Evolutionary conservation across 2,113 vertebrate species (phyloP), one percentile per base, ranked within the genome.

Genomic region (Cynopterus brachyotis): DNA sequence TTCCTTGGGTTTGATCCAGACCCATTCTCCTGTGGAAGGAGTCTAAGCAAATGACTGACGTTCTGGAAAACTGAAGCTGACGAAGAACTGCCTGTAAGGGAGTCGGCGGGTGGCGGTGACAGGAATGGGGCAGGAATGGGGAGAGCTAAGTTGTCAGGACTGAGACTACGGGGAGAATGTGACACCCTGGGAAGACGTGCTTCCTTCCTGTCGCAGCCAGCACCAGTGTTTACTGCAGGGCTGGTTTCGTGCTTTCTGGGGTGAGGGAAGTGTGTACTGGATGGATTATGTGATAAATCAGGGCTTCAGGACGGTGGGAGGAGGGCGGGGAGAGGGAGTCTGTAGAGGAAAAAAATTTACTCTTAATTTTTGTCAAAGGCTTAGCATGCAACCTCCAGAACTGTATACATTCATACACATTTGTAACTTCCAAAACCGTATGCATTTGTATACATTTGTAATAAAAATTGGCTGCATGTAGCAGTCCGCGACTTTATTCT

Each of bases 61-160:
- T 75, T 94, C 91, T 88, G 45, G 76, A 15, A 79, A 69, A 86
- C 2, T 16, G 47, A 91, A 50, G 24, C 16, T 28, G 32, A 80
- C 84, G 30, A 82, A 78, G 67, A 80, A 84, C 0, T 69, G 53
- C 32, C 75, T 28, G 13, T 70, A 50, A 94, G 72, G 37, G 89
- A 72, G 55, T 55, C 6, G 26, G 30, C 35, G 60, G 55, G 19
- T 5, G 13, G 1, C 32, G 5, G 1, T 9, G 1, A 50, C 9
- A 35, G 42, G 53, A 55, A 35, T 5, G 35, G 37, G 10, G 24
- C 9, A 35, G 42, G 53, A 55, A 35, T 5, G 35, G 37, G 10
- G 24, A 2, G 1, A 69, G 30, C 35, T 66, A n/a, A 76, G 26
- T 16, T 22, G 7, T 60, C 6, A 16, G 15, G 16, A 28, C 22